Conservation (phyloP, 2,797 vertebrate genomes). For the Enteromius paludinosus region DNA sequence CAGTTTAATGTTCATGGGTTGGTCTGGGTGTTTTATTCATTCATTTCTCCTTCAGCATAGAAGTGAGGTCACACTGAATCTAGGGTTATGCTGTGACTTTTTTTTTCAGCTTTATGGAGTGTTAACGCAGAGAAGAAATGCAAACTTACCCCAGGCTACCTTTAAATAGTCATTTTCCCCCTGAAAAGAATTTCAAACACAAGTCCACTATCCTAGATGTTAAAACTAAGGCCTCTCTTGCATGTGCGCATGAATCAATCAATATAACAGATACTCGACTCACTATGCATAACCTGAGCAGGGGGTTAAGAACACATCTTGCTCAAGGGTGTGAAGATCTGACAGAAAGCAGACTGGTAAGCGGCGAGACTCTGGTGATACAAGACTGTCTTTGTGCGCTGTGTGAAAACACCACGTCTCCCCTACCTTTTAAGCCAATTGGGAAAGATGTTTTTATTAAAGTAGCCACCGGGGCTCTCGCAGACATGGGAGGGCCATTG, state of each 20-base stretch:
- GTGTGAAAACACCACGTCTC: constrained; percentile 35
- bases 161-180: constrained; percentile 38
- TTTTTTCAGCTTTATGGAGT: constrained; percentile 42
- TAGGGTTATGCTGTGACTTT: constrained; percentile 14
- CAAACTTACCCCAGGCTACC: constrained; percentile 45
- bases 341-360: constrained; percentile 15
- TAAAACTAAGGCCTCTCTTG: constrained; percentile 20
- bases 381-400: constrained; percentile 40
- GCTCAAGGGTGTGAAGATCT: constrained; percentile 34
- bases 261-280: constrained; percentile 22
- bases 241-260: constrained; percentile 23
- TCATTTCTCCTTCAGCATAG: constrained; percentile 1
- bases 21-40: constrained; percentile 1
- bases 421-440: constrained; percentile 29
- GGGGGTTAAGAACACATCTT: constrained; percentile 37
- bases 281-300: neutral
- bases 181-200: constrained; percentile 37
- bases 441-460: constrained; percentile 57
- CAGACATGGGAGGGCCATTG: constrained; percentile 37
- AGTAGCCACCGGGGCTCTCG: constrained; percentile 49
- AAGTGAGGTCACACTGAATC: constrained; percentile 10
- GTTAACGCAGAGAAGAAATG: constrained; percentile 54
- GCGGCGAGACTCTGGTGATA: neutral
- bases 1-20: constrained; percentile 24
- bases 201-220: constrained; percentile 11